Conservation (phyloP, 2,797 vertebrate species). For the Pachyuromys duprasi region DNA sequence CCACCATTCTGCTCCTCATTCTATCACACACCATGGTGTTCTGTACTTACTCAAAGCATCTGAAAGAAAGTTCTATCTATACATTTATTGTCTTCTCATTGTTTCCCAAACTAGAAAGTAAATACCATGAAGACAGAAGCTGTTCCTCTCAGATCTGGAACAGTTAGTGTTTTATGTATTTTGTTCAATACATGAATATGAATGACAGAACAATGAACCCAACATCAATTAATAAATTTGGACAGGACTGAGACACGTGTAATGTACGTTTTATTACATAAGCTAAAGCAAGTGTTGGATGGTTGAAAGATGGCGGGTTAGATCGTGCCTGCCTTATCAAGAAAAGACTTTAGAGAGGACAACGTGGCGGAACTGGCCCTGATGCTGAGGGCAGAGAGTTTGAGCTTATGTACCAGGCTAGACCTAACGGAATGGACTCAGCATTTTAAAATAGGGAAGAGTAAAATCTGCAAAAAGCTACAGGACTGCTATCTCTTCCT, state of each 20-base stretch:
- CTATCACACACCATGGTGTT: neutral
- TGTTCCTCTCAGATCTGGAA: neutral
- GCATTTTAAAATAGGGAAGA: neutral
- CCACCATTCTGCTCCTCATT: neutral
- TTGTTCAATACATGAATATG: neutral
- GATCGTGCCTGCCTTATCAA: neutral
- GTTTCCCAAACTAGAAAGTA: constrained; percentile 13
- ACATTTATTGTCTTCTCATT: neutral
- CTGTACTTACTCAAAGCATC: neutral
- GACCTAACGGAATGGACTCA: neutral
- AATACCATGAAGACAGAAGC: neutral
- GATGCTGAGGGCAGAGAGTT: too few relatives aligned
- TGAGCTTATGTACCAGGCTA: neutral
- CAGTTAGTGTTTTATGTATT: neutral
- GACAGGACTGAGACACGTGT: neutral
- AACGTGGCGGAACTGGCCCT: neutral
- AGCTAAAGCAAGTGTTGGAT: too few relatives aligned
- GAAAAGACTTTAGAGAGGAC: neutral
- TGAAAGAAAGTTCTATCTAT: neutral
- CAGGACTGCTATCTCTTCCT: neutral
- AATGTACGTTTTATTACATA: neutral
- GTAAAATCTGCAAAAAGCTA: neutral
- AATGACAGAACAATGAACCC: neutral
- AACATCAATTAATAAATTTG: neutral
- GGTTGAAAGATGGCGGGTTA: neutral